phyloP scores from a whole-genome alignment of 2,888 invertebrate genomes.

The Hemicrepidius hirtus region DNA sequence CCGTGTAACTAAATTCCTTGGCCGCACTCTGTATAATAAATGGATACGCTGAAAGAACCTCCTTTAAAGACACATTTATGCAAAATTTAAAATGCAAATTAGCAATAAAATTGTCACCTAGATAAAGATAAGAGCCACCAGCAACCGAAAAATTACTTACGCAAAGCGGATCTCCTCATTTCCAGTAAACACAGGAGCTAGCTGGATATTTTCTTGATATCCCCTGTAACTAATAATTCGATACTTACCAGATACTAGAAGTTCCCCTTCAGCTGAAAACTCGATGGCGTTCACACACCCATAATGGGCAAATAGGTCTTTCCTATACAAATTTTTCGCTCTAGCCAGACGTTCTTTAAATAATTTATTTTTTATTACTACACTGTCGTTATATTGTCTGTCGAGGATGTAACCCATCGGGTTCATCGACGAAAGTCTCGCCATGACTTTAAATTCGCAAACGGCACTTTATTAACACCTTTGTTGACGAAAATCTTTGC shows the following conservation, averaged over 20 bases:
- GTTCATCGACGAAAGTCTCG: conserved; percentile 73
- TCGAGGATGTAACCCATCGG: conserved; percentile 77
- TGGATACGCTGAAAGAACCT: no score
- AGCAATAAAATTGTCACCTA: no score
- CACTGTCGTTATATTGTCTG: conserved; percentile 77
- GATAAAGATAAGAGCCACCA: no score
- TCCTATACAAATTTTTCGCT: conserved; percentile 86
- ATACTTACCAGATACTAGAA: conserved; percentile 89
- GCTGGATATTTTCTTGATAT: neutral
- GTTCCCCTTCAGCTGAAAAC: conserved; percentile 91
- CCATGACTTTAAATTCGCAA: conserved; percentile 65
- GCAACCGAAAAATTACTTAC: no score
- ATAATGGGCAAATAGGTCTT: conserved; percentile 91
- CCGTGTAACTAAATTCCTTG: no score
- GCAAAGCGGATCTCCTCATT: neutral
- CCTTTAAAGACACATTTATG: no score
- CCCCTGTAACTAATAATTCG: neutral
- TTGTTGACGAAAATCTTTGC: conserved; percentile 59
- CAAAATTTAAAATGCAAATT: no score
- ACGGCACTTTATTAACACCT: conserved; percentile 48
- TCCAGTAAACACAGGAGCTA: neutral
- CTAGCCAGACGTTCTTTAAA: conserved; percentile 77
- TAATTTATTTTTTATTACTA: conserved; percentile 77
- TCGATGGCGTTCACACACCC: conserved; percentile 98
- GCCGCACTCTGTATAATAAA: no score